phyloP scores from a whole-genome alignment of 2,888 invertebrate species.

The Bugulina stolonifera region DNA sequence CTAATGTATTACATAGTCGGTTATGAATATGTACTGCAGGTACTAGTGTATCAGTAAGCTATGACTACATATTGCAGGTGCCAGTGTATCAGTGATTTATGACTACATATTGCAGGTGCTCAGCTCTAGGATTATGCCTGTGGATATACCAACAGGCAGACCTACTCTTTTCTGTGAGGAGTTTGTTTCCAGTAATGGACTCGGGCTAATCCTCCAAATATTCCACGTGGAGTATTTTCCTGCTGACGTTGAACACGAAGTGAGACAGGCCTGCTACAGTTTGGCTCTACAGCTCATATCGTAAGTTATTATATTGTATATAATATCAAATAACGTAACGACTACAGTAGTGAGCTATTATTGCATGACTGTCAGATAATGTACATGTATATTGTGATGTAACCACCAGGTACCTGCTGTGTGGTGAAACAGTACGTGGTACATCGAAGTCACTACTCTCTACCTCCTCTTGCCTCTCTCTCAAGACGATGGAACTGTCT shows the following conservation, averaged over 20 bases:
- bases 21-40: too few species aligned
- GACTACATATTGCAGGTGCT: conserved; percentile 54
- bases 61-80: too few species aligned
- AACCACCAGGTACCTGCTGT: conserved; percentile 50
- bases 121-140: conserved; percentile 52
- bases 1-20: too few species aligned
- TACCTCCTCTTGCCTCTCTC: neutral
- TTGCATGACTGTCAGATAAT: too few species aligned
- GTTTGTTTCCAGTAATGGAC: conserved; percentile 54
- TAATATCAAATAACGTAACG: too few species aligned
- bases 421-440: conserved; percentile 50
- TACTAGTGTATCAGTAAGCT: too few species aligned
- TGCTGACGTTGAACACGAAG: conserved; percentile 53
- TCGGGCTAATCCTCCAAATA: conserved; percentile 52
- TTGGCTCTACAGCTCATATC: conserved; percentile 53
- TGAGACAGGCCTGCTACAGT: conserved; percentile 54
- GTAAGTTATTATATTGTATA: conserved; percentile 34
- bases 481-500: conserved; percentile 49
- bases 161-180: conserved; percentile 49
- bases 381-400: too few species aligned
- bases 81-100: too few species aligned
- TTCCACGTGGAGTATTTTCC: conserved; percentile 53
- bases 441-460: conserved; percentile 28
- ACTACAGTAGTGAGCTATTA: too few species aligned
- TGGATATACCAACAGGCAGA: conserved; percentile 1